Evolutionary conservation across 2,113 vertebrate species (phyloP), one percentile per base, ranked within the genome.

Genomic region (Pygathrix nemaeus): DNA sequence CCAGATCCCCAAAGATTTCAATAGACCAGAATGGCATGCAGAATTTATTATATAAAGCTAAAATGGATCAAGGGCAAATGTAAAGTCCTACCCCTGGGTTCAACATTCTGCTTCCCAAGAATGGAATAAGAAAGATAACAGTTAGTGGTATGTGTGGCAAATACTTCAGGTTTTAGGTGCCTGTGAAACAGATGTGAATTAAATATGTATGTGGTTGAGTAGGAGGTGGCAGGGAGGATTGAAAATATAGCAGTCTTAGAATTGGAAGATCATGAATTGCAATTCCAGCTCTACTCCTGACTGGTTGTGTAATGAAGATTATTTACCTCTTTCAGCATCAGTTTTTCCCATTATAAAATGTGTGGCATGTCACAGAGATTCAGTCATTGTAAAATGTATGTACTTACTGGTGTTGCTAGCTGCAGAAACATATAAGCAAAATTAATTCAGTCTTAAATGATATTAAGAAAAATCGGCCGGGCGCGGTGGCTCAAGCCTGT

Each of bases 11-110:
- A 55, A 70, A 88, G 68, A 94, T 82, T 91, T 97, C 10, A 52
- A 9, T 45, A 82, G 61, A 73, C 50, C 21, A 88, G 52, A 82
- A 76, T 59, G 90, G 66, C 55, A 25, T 59, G 55, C 16, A 40
- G 21, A 95, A 88, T 82, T 95, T 90, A 55, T 86, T 90, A 45
- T 30, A 55, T 59, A 78, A 91, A 72, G 50, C 55, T 94, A 92
- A 78, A 84, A 79, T 88, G 94, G 55, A 83, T 91, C 88, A 92
- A 78, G n/a, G 81, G 32, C n/a, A 78, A 91, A 73, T 73, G 5
- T 83, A 48, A 94, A 88, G 38, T 30, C 45, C 83, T 88, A 21
- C 57, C 38, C 12, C 94, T 73, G 23, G 3, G n/a, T 83, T 94
- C 43, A 93, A 23, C 59, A 55, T 78, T 88, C 52, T 83, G 12